These are phyloP conservation scores for Albula glossodonta DNA, from an alignment of 2,113 vertebrate species.

Conservation along the genomic window DNA sequence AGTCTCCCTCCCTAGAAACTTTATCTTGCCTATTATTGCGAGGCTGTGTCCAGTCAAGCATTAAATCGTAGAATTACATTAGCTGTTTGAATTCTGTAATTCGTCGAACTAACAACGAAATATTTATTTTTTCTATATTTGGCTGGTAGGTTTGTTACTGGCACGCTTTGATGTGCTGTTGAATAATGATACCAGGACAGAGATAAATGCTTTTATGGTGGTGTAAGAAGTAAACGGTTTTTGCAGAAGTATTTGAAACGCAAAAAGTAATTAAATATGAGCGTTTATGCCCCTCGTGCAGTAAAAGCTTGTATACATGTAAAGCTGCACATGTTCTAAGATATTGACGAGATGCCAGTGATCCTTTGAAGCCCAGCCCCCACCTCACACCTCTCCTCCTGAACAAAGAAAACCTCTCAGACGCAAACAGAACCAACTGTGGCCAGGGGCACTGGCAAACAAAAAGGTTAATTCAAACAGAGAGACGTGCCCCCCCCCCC, in stretches of 20 bases:
- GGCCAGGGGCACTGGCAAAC: conserved; percentile 11
- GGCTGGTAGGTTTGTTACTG: background rate
- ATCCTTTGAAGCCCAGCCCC: conserved; percentile 23
- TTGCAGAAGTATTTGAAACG: background rate
- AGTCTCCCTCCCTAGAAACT: conserved; percentile 27
- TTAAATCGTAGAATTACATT: background rate
- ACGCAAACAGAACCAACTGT: conserved; percentile 6
- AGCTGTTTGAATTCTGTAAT: background rate
- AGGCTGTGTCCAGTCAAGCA: background rate
- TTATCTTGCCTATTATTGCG: background rate
- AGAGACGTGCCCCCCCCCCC: background rate
- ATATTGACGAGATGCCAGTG: background rate
- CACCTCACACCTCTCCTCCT: conserved; percentile 3
- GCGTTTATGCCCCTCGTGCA: background rate
- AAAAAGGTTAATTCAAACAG: background rate
- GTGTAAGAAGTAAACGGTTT: background rate
- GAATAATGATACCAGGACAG: background rate
- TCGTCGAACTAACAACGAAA: background rate
- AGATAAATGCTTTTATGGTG: background rate
- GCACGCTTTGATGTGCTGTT: background rate
- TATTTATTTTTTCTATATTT: no score
- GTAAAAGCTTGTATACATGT: background rate
- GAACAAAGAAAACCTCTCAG: conserved; percentile 30
- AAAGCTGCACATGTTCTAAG: background rate
- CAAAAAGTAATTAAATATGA: background rate